These are phyloP conservation scores for Hipparchia semele DNA, from an alignment of 2,888 invertebrate species.

Conservation along the genomic window DNA sequence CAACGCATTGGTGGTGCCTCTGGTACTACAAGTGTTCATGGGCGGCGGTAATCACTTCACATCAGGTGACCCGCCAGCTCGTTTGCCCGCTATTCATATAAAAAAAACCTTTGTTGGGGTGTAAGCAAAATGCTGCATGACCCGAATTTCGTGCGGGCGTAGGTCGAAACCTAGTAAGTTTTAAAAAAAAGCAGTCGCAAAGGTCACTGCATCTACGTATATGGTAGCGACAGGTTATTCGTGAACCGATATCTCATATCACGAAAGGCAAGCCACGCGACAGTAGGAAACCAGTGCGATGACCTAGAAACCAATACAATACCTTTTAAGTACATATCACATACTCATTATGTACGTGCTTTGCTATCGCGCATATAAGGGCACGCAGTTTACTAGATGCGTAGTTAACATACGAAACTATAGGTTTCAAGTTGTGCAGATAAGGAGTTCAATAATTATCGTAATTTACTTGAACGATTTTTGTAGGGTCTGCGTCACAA, in stretches of 20 bases:
- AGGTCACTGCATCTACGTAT: slow-evolving; percentile 9
- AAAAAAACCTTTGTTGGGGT: too few species aligned
- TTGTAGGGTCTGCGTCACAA: not conserved
- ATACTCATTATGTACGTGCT: slow-evolving; percentile 15
- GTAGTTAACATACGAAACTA: slow-evolving; percentile 10
- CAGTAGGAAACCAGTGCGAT: slow-evolving; percentile 39
- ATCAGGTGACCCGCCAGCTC: too few species aligned
- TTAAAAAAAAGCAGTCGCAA: not conserved
- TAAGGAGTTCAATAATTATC: not conserved
- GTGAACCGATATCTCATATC: not conserved
- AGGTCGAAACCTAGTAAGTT: too few species aligned
- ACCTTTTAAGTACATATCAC: slow-evolving; percentile 41
- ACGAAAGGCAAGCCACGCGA: slow-evolving; percentile 28
- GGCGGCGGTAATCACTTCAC: too few species aligned
- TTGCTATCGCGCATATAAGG: slow-evolving; percentile 30
- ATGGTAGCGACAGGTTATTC: not conserved
- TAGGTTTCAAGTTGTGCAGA: not conserved
- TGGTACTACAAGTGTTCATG: too few species aligned
- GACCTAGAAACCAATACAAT: slow-evolving; percentile 45
- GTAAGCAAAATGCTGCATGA: too few species aligned
- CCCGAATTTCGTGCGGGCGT: too few species aligned
- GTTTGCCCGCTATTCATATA: too few species aligned
- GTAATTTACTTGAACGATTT: not conserved
- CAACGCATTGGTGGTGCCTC: too few species aligned
- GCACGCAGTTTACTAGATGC: slow-evolving; percentile 20